Percentiles rank a stretch among this genome's conserved stretches.
Conservation (phyloP, 2,797 vertebrate genomes). For the Myripristis murdjan region DNA sequence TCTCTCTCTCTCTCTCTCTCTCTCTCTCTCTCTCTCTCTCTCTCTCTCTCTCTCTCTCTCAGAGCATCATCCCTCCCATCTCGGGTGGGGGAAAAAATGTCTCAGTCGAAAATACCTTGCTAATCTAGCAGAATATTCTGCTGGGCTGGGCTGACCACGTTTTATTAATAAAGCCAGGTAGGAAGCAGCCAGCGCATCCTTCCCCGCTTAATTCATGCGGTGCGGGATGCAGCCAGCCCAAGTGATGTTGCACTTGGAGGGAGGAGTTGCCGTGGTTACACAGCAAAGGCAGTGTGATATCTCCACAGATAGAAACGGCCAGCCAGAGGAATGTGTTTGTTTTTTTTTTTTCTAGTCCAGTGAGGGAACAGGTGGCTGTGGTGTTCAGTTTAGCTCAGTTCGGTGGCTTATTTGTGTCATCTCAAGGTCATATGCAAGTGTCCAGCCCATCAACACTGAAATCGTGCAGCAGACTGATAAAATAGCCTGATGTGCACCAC, state of each 20-base stretch:
- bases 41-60: slow-evolving; percentile 63
- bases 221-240: slow-evolving; percentile 44
- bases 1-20: too few species aligned
- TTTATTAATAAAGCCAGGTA: slow-evolving; percentile 72
- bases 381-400: slow-evolving; percentile 30
- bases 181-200: slow-evolving; percentile 51
- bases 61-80: slow-evolving; percentile 59
- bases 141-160: slow-evolving; percentile 69
- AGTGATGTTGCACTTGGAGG: slow-evolving; percentile 72
- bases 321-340: neutral
- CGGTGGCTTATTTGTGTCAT: slow-evolving; percentile 70
- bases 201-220: slow-evolving; percentile 35
- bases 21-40: too few species aligned
- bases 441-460: neutral
- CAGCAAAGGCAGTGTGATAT: slow-evolving; percentile 54
- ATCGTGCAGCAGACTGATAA: neutral
- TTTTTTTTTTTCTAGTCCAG: neutral
- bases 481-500: neutral
- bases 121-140: slow-evolving; percentile 58
- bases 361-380: slow-evolving; percentile 68
- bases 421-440: slow-evolving; percentile 73
- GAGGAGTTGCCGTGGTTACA: slow-evolving; percentile 86
- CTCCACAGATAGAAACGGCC: slow-evolving; percentile 30
- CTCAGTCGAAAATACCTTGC: slow-evolving; percentile 53
- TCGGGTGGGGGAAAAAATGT: slow-evolving; percentile 39